A percentile compares a stretch with the other conserved stretches of the same genome.
Conservation (phyloP, 2,888 invertebrate species). For the Brachypalpus laphriformis region DNA sequence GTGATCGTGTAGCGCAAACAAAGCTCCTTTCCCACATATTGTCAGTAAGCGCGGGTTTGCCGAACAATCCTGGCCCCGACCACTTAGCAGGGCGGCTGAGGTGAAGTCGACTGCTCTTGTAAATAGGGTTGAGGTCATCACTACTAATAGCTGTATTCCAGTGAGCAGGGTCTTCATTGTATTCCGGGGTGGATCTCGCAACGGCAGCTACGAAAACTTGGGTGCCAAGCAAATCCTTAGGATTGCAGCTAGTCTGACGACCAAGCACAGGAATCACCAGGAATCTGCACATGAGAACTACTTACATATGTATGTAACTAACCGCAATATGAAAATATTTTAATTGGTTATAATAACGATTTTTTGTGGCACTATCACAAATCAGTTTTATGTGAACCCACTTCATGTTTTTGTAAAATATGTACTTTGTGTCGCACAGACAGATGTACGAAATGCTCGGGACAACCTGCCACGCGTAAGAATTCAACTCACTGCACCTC, state of each 20-base stretch:
- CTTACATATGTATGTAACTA: too few relatives aligned
- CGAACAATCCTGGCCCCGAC: slow-evolving; percentile 84
- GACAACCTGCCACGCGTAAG: slow-evolving; percentile 89
- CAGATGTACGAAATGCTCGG: too few relatives aligned
- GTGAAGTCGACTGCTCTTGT: slow-evolving; percentile 86
- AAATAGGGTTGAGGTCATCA: slow-evolving; percentile 90
- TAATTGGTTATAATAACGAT: too few relatives aligned
- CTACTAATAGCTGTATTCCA: slow-evolving; percentile 90
- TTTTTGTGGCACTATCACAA: too few relatives aligned
- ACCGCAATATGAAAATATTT: too few relatives aligned
- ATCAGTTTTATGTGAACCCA: too few relatives aligned
- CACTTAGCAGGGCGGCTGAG: slow-evolving; percentile 83
- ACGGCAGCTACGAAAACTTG: slow-evolving; percentile 90
- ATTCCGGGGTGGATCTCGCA: slow-evolving; percentile 94
- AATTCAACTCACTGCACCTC: slow-evolving; percentile 87
- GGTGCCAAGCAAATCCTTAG: slow-evolving; percentile 93
- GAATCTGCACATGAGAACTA: slow-evolving; percentile 91
- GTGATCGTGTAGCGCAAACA: slow-evolving; percentile 87
- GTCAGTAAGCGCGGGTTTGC: slow-evolving; percentile 87
- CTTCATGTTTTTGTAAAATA: too few relatives aligned
- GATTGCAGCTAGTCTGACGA: slow-evolving; percentile 90
- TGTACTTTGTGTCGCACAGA: too few relatives aligned
- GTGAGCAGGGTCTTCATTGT: slow-evolving; percentile 92
- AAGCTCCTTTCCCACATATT: slow-evolving; percentile 87
- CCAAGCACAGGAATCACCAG: slow-evolving; percentile 88